Evolutionary conservation across 2,113 vertebrate species (phyloP).

Genomic region (Uria aalge): DNA sequence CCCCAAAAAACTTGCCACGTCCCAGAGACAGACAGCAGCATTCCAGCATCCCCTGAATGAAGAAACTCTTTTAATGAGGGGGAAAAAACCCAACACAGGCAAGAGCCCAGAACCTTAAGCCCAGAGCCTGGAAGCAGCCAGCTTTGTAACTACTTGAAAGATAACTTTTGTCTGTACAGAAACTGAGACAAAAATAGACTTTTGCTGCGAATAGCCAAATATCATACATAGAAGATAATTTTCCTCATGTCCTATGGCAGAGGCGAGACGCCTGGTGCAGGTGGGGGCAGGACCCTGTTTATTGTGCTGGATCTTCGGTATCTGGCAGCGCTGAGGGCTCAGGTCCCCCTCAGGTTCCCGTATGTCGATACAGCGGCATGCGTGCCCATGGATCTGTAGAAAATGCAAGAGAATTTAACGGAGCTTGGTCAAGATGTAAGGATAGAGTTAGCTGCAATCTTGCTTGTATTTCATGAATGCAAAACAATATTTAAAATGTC

Average conservation of each 20-base stretch:
- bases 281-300: background rate
- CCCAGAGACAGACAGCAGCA: background rate
- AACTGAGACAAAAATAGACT: background rate
- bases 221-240: background rate
- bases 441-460: background rate
- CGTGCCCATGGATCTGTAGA: background rate
- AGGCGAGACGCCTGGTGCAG: background rate
- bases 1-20: background rate
- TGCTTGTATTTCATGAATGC: background rate
- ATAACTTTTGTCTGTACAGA: background rate
- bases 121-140: background rate
- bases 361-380: background rate
- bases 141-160: background rate
- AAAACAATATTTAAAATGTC: background rate
- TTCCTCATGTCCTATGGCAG: background rate
- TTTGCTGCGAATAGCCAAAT: background rate
- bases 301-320: background rate
- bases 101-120: background rate
- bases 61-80: background rate
- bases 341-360: background rate
- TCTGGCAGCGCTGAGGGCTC: background rate
- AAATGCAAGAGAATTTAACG: background rate
- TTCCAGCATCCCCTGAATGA: background rate
- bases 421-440: background rate
- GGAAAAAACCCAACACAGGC: fast-evolving